Conservation (phyloP, 2,113 vertebrate species). For the Gymnarchus niloticus region DNA sequence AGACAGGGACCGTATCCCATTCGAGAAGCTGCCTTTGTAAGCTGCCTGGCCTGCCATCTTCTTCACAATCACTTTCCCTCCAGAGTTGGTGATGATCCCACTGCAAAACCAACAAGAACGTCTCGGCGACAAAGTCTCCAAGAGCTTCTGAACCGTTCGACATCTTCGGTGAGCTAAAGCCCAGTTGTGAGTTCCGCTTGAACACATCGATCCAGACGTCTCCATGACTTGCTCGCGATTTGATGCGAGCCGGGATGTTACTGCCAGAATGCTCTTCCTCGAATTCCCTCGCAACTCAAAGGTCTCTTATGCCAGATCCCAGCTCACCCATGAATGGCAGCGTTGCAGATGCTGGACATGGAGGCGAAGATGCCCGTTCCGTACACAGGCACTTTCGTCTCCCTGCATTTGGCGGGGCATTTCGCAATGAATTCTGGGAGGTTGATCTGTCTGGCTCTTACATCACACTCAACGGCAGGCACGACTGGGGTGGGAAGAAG, state of each 20-base stretch:
- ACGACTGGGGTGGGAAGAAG: slow-evolving; percentile 63
- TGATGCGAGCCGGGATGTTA: background rate
- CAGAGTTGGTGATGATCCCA: slow-evolving; percentile 78
- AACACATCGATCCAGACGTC: background rate
- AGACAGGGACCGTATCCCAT: slow-evolving; percentile 79
- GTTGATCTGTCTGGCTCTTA: slow-evolving; percentile 85
- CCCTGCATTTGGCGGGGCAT: slow-evolving; percentile 83
- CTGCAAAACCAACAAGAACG: slow-evolving; percentile 53
- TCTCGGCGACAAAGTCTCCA: background rate
- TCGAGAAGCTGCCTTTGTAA: slow-evolving; percentile 83
- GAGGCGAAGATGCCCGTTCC: slow-evolving; percentile 88
- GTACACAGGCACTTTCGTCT: slow-evolving; percentile 81
- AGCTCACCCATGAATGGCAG: slow-evolving; percentile 88
- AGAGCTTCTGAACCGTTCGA: background rate
- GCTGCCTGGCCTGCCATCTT: slow-evolving; percentile 81
- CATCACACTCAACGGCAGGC: slow-evolving; percentile 81
- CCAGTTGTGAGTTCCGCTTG: background rate
- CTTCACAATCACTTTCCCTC: slow-evolving; percentile 87
- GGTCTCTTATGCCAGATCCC: background rate
- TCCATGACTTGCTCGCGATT: background rate
- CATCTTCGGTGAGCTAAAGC: background rate
- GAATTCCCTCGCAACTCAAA: background rate
- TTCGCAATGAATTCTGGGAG: slow-evolving; percentile 88
- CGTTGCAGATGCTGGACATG: slow-evolving; percentile 90
- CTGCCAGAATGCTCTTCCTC: background rate